Base-by-base conservation (phyloP, 2,888 invertebrate genomes). In the Xestia sexstrigata region DNA sequence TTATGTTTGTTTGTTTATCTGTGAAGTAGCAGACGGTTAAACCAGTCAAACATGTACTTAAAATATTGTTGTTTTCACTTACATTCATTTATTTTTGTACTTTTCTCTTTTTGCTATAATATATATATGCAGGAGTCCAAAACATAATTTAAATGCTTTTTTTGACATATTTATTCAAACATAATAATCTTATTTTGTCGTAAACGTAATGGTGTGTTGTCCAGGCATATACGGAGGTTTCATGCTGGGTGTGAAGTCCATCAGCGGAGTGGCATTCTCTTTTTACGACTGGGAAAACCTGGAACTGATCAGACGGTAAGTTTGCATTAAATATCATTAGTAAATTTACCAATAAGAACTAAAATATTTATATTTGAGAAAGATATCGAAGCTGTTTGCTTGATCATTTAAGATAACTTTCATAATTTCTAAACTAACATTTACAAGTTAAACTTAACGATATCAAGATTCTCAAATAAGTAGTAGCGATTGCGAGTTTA, bases 231-330 rank as follows among this genome's bases (percentile, higher is more conserved):
- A 98, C 92, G 99, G 99, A 45, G 99, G 99, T 0, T 98, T 97
- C 93, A 97, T 99, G 96, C 96, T 99, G 82, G 99, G 99, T 1
- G 99, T 99, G 0, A 98, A 98, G 88, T 99, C 99, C 0, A 98
- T 98, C 20, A 98, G 99, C 68, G 99, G 99, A 0, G 97, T 99
- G 90, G 98, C 98, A 0, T 99, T 99, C 94, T 99, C 98, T 0
- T 99, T 99, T 95, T 99, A 99, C 92, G 99, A 99, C 92, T 99
- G 99, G 99, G 99, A 99, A 90, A 98, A 98, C 23, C 95, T 99
- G 81, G 99, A 99, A 86, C 97, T 99, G 72, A 97, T 99, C 58
- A 97, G 99, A 91, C 93, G 97, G 96, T 96, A 88, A 90, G 88
- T 77, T 80, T 4, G 15, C 58, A 55, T 20, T 23, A 42, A 23